Evolutionary conservation across 2,888 invertebrate species (phyloP), one percentile per base, ranked within the genome.

Genomic region (Theretra japonica): DNA sequence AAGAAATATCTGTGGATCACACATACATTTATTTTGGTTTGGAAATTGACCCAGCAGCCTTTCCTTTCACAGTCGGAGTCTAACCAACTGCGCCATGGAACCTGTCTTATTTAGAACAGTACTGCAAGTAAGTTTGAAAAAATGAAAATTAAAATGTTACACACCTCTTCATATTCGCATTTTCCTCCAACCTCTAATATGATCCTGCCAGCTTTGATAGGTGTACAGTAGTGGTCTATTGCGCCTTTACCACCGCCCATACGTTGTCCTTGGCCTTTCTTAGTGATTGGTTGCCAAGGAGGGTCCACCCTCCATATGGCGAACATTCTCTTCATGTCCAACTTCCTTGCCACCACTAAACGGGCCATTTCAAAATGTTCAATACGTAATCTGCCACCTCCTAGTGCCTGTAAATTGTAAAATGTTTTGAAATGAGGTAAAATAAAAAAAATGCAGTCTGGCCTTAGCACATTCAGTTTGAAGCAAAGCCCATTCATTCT

Each of bases 201-300:
- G 28, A 99, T 96, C 80, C 99, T 95, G 62, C 98, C 98, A 48
- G 97, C 95, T 94, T 97, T 98, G 4, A 99, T 90, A 0, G 99
- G 99, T 0, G 99, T 98, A 0, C 97, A 98, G 88, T 99, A 99
- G 89, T 99, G 98, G 86, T 99, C 97, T 73, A 99, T 99, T 0
- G 96, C 95, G 8, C 98, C 98, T 95, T 99, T 99, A 19, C 99
- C 99, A 77, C 99, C 98, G 11, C 99, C 99, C 98, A 99, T 98
- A 81, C 98, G 95, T 77, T 97, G 96, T 0, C 99, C 99, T 88
- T 97, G 97, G 0, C 98, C 97, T 88, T 98, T 98, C 88, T 97
- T 98, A 0, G 98, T 98, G 15, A 99, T 92, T 0, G 99, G 97
- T 83, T 99, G 98, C 99, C 99, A 99, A 0, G 99, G 99, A 0